phyloP scores from a whole-genome alignment of 2,797 vertebrate species.

The Oreortyx pictus region DNA sequence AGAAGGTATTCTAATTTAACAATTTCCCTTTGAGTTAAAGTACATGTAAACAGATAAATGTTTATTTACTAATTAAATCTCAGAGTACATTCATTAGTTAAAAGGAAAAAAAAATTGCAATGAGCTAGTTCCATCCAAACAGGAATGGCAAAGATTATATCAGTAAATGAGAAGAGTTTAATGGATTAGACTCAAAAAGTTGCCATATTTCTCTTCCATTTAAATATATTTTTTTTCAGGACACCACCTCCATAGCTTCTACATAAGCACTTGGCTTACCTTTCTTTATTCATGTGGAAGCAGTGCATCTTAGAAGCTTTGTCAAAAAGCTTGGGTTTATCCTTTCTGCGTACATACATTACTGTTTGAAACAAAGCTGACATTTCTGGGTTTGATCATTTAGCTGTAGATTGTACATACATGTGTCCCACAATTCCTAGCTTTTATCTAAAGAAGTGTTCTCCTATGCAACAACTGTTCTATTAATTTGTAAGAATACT shows the following conservation, averaged over 20 bases:
- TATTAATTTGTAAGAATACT: not conserved
- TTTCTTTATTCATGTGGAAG: conserved; percentile 20
- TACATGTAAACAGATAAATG: not conserved
- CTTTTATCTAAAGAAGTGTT: not conserved
- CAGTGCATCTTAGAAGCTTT: conserved; percentile 1
- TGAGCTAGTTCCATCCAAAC: not conserved
- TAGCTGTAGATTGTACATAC: not conserved
- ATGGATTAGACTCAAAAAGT: not conserved
- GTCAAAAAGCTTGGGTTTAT: conserved; percentile 3
- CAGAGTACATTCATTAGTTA: not conserved
- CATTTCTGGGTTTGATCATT: conserved; percentile 27
- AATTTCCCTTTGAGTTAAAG: not conserved
- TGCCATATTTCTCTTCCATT: not conserved
- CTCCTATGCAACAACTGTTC: not conserved
- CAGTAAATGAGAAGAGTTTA: not conserved
- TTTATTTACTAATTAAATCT: not conserved
- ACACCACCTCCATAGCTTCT: not conserved
- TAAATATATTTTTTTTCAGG: not conserved
- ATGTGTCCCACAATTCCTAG: not conserved
- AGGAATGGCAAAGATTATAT: not conserved
- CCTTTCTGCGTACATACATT: not conserved
- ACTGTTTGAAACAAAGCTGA: conserved; percentile 29
- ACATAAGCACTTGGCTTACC: conserved; percentile 3
- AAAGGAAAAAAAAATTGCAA: not conserved
- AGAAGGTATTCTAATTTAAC: not conserved